Evolutionary conservation across 1,140 invertebrate species (phyloP).

Genomic region (Atopsyche davidsoni): DNA sequence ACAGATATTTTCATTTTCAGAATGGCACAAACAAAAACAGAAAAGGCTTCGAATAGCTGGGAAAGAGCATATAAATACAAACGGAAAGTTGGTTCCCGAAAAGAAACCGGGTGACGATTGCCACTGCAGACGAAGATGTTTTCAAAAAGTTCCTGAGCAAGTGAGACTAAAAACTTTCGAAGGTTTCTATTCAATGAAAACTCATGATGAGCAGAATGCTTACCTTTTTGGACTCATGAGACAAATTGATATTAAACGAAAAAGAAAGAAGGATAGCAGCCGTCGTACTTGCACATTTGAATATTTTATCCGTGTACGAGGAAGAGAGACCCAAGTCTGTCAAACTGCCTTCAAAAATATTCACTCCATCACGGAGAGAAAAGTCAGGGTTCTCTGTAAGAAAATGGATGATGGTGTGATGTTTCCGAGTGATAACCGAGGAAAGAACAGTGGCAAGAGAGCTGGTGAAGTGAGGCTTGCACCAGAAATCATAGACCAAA

Average conservation of each 20-base stretch:
- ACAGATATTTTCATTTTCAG: constrained; percentile 34
- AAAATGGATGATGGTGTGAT: constrained; percentile 54
- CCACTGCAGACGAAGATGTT: constrained; percentile 49
- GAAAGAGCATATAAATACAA: constrained; percentile 50
- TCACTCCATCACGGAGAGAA: constrained; percentile 51
- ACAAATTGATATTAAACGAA: constrained; percentile 51
- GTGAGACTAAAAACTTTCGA: constrained; percentile 48
- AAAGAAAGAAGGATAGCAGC: constrained; percentile 48
- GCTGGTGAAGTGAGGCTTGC: constrained; percentile 48
- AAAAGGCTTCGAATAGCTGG: constrained; percentile 51
- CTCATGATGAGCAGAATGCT: constrained; percentile 54
- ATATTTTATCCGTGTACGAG: constrained; percentile 50
- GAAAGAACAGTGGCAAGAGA: constrained; percentile 45
- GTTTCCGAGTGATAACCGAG: constrained; percentile 51
- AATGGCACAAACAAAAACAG: constrained; percentile 55
- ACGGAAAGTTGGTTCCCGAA: constrained; percentile 48
- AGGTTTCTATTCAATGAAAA: constrained; percentile 52
- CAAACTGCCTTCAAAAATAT: constrained; percentile 54
- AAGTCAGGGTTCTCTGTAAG: constrained; percentile 51
- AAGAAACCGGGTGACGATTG: constrained; percentile 50
- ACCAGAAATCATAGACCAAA: constrained; percentile 47
- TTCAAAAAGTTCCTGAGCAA: constrained; percentile 47
- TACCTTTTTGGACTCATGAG: constrained; percentile 54
- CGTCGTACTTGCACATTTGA: constrained; percentile 52
- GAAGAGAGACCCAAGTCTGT: constrained; percentile 52